Base-by-base conservation (phyloP, 2,888 invertebrate species). In the Quadriops clusia region DNA sequence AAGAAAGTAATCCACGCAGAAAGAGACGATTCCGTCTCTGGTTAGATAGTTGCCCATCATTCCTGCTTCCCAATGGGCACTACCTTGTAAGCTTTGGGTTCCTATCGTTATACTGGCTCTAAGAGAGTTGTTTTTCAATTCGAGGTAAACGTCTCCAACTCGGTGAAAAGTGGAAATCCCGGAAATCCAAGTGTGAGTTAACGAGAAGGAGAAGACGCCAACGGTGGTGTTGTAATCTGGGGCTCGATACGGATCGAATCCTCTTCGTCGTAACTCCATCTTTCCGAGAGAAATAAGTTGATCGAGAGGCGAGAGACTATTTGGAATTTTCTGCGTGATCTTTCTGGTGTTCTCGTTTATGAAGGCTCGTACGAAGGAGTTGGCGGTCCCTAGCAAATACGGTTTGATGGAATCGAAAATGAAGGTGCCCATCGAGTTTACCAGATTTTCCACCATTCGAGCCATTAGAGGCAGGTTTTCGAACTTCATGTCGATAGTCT, bases 371-470 rank as follows among this genome's bases (percentile, higher is more conserved):
- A 83, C 65, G 51, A 80, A 78, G 1, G 71, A 70, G 49, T 86
- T 84, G 1, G 82, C 80, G 59, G 84, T 78, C 40, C 72, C 72
- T 13, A 89, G 61, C 40, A 90, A 75, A 42, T 79, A 79, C 0
- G 87, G 87, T 52, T 90, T 89, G 47, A 90, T 81, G 6, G 82
- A 79, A 53, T 87, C 85, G 46, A 91, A 89, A 6, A 90, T 69
- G 38, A 85, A 73, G 8, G 72, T 73, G 1, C 87, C 86, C 0
- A 87, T 72, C 0, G 83, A 78, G 56, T 89, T 90, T 23, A 90
- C 72, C 25, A 86, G 67, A 13, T 38, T 73, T 50, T 65, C 63
- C 33, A 74, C 65, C 32, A 75, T 56, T 22, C 70, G 68, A 1
- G 80, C 84, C 36, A 86, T 64, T 42, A 85, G 72, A 4, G 86